Percentiles rank a stretch among this genome's conserved stretches.
These are phyloP conservation scores for Distichodus sexfasciatus DNA, from an alignment of 2,797 vertebrate genomes.

Conservation along the genomic window DNA sequence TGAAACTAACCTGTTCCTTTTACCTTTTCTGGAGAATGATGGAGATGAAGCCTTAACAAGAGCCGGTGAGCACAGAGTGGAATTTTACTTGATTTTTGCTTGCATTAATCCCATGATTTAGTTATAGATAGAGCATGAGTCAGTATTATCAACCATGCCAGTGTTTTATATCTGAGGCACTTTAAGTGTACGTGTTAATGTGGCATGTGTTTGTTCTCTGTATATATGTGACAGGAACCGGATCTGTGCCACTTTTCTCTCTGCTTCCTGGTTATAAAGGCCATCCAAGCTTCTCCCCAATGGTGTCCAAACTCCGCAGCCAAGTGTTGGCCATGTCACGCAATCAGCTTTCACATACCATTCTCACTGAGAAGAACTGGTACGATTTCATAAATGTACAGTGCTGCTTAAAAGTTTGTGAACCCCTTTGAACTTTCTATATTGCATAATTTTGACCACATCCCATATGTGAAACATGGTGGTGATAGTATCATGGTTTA, in stretches of 20 bases:
- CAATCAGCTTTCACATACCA: constrained; percentile 88
- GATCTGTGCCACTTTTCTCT: constrained; percentile 81
- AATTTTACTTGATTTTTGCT: background rate
- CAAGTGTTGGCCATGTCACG: constrained; percentile 88
- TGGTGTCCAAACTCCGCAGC: constrained; percentile 83
- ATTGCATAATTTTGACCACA: too few relatives aligned
- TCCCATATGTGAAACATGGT: too few relatives aligned
- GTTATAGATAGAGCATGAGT: too few relatives aligned
- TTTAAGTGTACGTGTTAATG: background rate
- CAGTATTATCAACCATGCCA: too few relatives aligned
- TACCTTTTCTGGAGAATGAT: constrained; percentile 84
- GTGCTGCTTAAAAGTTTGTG: too few relatives aligned
- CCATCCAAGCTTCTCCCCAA: constrained; percentile 82
- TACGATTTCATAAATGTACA: constrained; percentile 53
- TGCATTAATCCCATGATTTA: background rate
- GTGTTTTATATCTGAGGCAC: too few relatives aligned
- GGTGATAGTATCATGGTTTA: too few relatives aligned
- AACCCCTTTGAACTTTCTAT: too few relatives aligned
- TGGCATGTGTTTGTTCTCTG: background rate
- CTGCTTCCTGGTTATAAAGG: constrained; percentile 86
- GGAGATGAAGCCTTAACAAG: constrained; percentile 79
- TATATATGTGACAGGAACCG: constrained; percentile 53
- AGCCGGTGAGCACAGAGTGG: constrained; percentile 67
- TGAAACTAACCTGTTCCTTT: constrained; percentile 89
- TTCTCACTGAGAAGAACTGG: constrained; percentile 94